These are phyloP conservation scores for Antigone vipio DNA, from an alignment of 2,113 vertebrate genomes.

Conservation along the genomic window DNA sequence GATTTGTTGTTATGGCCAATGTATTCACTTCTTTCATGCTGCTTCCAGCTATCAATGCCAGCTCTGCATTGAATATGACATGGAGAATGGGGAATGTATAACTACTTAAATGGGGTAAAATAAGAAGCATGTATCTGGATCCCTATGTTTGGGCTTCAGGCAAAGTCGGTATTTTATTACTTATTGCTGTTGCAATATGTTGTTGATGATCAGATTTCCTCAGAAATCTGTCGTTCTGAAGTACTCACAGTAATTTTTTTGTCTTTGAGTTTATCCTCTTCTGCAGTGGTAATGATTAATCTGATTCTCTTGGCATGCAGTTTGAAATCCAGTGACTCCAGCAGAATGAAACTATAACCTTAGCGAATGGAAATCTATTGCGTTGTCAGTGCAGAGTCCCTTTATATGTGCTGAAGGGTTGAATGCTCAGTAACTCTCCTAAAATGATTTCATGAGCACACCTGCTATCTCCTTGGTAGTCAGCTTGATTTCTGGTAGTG, in stretches of 20 bases:
- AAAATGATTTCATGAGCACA: not conserved
- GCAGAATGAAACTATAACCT: not conserved
- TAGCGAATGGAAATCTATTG: not conserved
- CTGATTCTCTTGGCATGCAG: not conserved
- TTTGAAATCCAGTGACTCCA: slow-evolving; percentile 24
- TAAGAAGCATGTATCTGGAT: not conserved
- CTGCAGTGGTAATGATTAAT: not conserved
- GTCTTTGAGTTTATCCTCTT: not conserved
- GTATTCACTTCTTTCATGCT: not conserved
- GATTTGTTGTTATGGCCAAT: not conserved
- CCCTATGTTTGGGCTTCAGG: not conserved
- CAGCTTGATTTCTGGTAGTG: not conserved
- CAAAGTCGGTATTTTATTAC: not conserved
- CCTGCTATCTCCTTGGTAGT: not conserved
- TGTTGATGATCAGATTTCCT: not conserved
- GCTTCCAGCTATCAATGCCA: not conserved
- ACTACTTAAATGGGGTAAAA: not conserved
- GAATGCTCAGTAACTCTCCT: not conserved
- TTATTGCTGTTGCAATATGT: not conserved
- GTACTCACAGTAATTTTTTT: not conserved
- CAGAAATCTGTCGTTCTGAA: not conserved
- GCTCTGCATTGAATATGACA: not conserved
- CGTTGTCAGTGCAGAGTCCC: not conserved
- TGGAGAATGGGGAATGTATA: not conserved
- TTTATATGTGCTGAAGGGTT: not conserved